Base-by-base conservation (phyloP, 2,113 vertebrate species). In the Psittacula cyanocephala region DNA sequence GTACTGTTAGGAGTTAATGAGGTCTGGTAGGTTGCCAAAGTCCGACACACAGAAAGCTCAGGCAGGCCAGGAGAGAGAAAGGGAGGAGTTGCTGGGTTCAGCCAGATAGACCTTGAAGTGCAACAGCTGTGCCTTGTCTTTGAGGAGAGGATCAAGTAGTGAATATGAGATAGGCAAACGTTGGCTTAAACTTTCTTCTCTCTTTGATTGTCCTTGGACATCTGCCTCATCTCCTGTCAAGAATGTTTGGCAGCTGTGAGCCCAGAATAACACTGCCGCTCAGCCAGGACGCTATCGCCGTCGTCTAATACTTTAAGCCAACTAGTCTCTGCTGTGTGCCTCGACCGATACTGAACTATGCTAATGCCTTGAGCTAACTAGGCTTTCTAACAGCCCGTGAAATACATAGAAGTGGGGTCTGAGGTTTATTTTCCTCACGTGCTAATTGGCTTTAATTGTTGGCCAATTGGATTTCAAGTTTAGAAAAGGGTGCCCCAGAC, bases 401-500 rank as follows among this genome's bases (percentile, higher is more conserved):
- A 97, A 97, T 75, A 93, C 95, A 94, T 47, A 91, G 93, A 95
- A 94, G 94, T 95, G 84, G 88, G 81, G 68, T 31, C 96, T 88
- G 87, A 1, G 57, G 97, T 97, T 97, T 98, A 95, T 98, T 98
- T 98, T 98, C 98, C 98, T 98, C 97, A 91, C 96, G 98, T 98
- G 98, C 98, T 99, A 99, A 99, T 99, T 99, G 99, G 99, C 99
- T 99, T 99, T 99, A 99, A 99, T 99, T 98, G 98, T 99, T 98
- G 98, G 98, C 98, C 98, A 99, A 99, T 98, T 98, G 98, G 98
- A 99, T 99, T 99, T 99, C 98, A 98, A 98, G 97, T 98, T 97
- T 81, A 97, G 97, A 98, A 98, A 98, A 98, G 96, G 97, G 95
- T 85, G 95, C 78, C 53, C 74, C 44, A 62, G 95, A 98, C 97